phyloP scores from a whole-genome alignment of 1,140 invertebrate genomes.

The Caenorhabditis brenneri region DNA sequence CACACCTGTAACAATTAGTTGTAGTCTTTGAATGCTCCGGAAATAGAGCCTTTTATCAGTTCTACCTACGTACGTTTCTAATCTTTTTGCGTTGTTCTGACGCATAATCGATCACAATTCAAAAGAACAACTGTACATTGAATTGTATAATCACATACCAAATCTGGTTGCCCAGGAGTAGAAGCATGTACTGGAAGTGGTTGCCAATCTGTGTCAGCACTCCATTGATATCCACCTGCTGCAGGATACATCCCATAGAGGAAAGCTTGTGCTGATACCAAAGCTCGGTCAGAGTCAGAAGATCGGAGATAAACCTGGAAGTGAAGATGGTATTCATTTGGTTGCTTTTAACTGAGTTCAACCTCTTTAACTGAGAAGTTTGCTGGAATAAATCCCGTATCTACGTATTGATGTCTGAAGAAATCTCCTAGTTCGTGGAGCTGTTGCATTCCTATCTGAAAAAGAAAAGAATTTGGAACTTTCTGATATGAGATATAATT shows the following conservation, averaged over 20 bases:
- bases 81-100: neutral
- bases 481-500: too few relatives aligned
- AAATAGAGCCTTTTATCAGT: constrained; percentile 19
- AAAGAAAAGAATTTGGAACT: neutral
- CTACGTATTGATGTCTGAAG: constrained; percentile 56
- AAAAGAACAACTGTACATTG: constrained; percentile 17
- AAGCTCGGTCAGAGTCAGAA: constrained; percentile 52
- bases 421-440: constrained; percentile 56
- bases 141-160: constrained; percentile 31
- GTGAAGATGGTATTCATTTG: neutral
- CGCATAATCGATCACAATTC: neutral
- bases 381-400: neutral
- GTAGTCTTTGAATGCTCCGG: neutral
- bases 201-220: constrained; percentile 39
- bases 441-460: constrained; percentile 61
- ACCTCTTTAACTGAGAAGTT: constrained; percentile 19
- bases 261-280: constrained; percentile 51
- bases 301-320: constrained; percentile 51
- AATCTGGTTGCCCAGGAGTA: constrained; percentile 16
- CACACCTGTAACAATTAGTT: neutral
- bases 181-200: constrained; percentile 53
- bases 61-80: constrained; percentile 5
- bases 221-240: constrained; percentile 4
- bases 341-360: neutral
- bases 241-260: constrained; percentile 53